A percentile compares a stretch with the other conserved stretches of the same genome.
Evolutionary conservation across 2,113 vertebrate species (phyloP).

Genomic region (Thomomys bottae): DNA sequence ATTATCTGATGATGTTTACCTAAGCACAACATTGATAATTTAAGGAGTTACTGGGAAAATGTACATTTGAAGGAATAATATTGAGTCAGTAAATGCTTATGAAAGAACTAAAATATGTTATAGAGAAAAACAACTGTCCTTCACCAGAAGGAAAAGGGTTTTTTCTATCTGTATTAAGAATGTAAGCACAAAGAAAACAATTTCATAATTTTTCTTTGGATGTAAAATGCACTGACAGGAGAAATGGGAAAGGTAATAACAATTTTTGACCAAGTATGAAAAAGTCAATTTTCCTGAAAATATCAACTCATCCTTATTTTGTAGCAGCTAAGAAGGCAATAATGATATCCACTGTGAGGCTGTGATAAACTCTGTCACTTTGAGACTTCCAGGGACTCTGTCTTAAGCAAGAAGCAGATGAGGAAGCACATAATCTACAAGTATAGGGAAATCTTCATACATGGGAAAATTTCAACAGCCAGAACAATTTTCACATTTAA

Average conservation of each 20-base stretch:
- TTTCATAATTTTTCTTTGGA: background rate
- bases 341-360: background rate
- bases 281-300: background rate
- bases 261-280: background rate
- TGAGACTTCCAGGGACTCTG: background rate
- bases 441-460: background rate
- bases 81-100: background rate
- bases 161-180: background rate
- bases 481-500: background rate
- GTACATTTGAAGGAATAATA: background rate
- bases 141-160: background rate
- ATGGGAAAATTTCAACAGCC: background rate
- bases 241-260: background rate
- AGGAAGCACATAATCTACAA: background rate
- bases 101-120: background rate
- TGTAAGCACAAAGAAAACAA: background rate
- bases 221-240: background rate
- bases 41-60: background rate
- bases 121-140: background rate
- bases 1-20: background rate
- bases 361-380: background rate
- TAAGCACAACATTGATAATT: background rate
- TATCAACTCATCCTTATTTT: background rate
- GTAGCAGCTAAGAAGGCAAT: background rate
- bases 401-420: background rate